Percentiles rank a stretch among this genome's conserved stretches.
These are phyloP conservation scores for Chamaetylas fuelleborni DNA, from an alignment of 2,113 vertebrate genomes.

Conservation along the genomic window DNA sequence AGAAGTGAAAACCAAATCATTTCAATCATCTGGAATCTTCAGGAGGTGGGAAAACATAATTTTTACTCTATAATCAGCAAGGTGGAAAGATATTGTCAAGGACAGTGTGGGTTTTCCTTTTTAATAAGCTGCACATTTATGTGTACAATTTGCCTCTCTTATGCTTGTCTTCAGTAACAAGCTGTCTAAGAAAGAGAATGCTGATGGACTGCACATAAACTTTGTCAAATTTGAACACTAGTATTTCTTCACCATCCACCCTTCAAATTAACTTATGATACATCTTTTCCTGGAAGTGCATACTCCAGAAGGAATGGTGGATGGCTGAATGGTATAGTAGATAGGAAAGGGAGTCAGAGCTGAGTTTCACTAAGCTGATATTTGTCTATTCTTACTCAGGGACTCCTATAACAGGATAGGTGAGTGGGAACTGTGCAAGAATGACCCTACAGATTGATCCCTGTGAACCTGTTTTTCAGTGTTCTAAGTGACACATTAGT, in stretches of 20 bases:
- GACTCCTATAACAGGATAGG: not conserved
- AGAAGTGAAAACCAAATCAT: not conserved
- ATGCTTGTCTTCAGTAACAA: not conserved
- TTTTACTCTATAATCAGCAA: not conserved
- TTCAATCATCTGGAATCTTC: not conserved
- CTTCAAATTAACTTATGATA: not conserved
- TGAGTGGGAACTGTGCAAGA: not conserved
- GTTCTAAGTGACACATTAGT: not conserved
- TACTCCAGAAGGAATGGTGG: not conserved
- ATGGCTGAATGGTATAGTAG: not conserved
- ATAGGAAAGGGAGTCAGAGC: not conserved
- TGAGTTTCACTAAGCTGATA: not conserved
- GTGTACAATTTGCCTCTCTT: not conserved
- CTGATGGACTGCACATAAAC: not conserved
- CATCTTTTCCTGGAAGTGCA: not conserved
- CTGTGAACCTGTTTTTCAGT: not conserved
- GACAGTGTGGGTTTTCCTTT: not conserved
- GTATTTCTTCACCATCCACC: not conserved
- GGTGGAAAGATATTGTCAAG: not conserved
- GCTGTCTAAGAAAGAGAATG: not conserved
- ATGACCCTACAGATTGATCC: not conserved
- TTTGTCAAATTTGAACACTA: not conserved
- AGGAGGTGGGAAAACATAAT: not conserved
- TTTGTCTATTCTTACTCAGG: not conserved
- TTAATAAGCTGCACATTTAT: not conserved